Evolutionary conservation across 2,888 invertebrate species (phyloP), one percentile per base, ranked within the genome.

Genomic region (Apodemia hepburni): DNA sequence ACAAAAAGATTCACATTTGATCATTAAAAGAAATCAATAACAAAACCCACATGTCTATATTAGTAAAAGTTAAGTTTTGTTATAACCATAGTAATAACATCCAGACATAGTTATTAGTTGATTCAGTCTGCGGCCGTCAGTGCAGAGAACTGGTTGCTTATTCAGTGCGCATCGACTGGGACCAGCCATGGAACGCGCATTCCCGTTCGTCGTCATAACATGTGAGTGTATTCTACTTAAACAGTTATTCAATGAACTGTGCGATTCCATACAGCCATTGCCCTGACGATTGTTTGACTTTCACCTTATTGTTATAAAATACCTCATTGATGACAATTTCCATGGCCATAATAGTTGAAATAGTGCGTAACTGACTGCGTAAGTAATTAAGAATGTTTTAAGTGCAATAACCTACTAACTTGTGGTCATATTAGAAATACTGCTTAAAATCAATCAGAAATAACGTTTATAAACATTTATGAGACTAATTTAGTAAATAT

Each of bases 171-270:
- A 75, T 67, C 69, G 75, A 70, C 69, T 69, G 70, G 68, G 72
- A 71, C 72, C 75, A 73, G 76, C 71, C 75, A 87, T 87, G 87
- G 81, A 79, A 78, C 76, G 78, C 83, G 80, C 66, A 69, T 74
- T 71, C 65, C 67, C 75, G 80, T 81, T 88, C 87, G 74, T 84
- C 80, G 79, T 85, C 84, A 73, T 87, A 84, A 82, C 86, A 75
- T 73, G 89, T 89, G 72, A 89, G 89, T 87, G 71, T 66, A 58
- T 65, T 61, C 61, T 5, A 49, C 18, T 58, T 35, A 35, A 45
- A 58, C 58, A 47, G 58, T 22, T 57, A 62, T 35, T 35, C 45
- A 61, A 47, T 62, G 58, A 61, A 45, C 33, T 45, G 61, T 58
- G 61, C 15, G 33, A 47, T 58, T 27, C 47, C 47, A 33, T 18